Evolutionary conservation across 2,113 vertebrate species (phyloP), one percentile per base, ranked within the genome.

Genomic region (Peucedramus taeniatus): DNA sequence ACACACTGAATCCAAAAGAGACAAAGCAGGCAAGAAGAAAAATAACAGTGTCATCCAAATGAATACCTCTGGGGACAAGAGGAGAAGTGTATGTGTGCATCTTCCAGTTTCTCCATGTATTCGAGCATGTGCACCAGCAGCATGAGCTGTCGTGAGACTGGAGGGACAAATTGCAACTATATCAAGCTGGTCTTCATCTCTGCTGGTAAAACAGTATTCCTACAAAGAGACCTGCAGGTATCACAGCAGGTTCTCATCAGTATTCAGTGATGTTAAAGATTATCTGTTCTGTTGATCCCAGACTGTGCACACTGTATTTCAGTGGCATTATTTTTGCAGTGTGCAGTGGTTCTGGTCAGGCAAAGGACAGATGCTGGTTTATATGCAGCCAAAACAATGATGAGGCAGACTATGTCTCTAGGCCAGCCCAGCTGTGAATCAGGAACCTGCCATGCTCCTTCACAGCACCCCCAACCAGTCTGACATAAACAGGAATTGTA

Each of bases 371-470:
- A 19, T 35, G 26, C 5, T 31, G 17, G 9, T 64, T 71, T 72
- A 31, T 11, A 4, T 5, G 9, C 49, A 49, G 28, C 2, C 1
- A 33, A 40, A 77, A 47, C 22, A 76, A 40, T 0, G 0, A 44
- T 18, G 33, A 59, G 44, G 39, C 23, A 71, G 79, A 68, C n/a
- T n/a, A 23, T 37, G 17, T 13, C 31, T 60, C 30, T 21, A 30
- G 28, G 5, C 8, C 22, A 76, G 37, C 24, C 20, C 37, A 60
- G 11, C 7, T 69, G 54, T 57, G n/a, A 56, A 65, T 45, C 18
- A 83, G 59, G 12, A 92, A 21, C 20, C 45, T 50, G 28, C 10
- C 15, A 7, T 57, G 54, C 42, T 92, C n/a, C 18, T 90, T 72
- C 75, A 72, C 16, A 85, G 13, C 49, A 27, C 6, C 6, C 64